These are phyloP conservation scores for Ageneiosus marmoratus DNA, from an alignment of 2,113 vertebrate genomes.

Conservation along the genomic window DNA sequence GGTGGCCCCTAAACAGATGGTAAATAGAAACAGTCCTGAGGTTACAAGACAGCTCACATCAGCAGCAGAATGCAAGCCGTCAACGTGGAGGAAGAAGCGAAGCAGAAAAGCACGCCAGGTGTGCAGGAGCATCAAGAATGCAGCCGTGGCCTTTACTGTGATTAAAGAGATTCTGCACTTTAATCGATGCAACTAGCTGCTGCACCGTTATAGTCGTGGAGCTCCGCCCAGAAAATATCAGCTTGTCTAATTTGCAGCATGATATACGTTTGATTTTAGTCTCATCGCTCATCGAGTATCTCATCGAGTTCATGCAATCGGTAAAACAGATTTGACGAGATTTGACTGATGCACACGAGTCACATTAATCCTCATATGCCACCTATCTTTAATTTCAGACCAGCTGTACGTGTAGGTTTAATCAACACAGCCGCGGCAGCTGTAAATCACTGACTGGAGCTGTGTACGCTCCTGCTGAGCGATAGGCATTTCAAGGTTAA, in stretches of 20 bases:
- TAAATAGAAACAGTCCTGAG: slow-evolving; percentile 30
- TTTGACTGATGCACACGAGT: slow-evolving; percentile 1
- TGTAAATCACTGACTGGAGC: slow-evolving; percentile 26
- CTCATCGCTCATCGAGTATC: neutral
- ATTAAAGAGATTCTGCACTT: slow-evolving; percentile 23
- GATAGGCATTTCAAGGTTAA: slow-evolving; percentile 42
- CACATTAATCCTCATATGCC: slow-evolving; percentile 19
- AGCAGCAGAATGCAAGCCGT: slow-evolving; percentile 30
- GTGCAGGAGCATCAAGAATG: slow-evolving; percentile 23
- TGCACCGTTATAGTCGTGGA: neutral
- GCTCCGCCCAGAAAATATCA: neutral
- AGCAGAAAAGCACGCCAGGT: slow-evolving; percentile 40
- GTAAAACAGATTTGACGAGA: neutral
- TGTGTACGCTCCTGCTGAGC: neutral
- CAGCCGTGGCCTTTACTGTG: slow-evolving; percentile 23
- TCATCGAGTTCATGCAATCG: neutral
- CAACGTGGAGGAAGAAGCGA: slow-evolving; percentile 30
- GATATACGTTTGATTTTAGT: neutral
- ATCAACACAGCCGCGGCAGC: slow-evolving; percentile 11
- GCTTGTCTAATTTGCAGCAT: neutral
- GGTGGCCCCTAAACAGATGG: slow-evolving; percentile 36
- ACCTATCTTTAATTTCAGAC: slow-evolving; percentile 14
- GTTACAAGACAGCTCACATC: slow-evolving; percentile 39
- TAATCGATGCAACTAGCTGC: neutral
- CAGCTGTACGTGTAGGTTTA: slow-evolving; percentile 30